Percentiles rank a stretch among this genome's conserved stretches.
These are phyloP conservation scores for Rhynchophorus ferrugineus DNA, from an alignment of 1,140 invertebrate species.

Conservation along the genomic window DNA sequence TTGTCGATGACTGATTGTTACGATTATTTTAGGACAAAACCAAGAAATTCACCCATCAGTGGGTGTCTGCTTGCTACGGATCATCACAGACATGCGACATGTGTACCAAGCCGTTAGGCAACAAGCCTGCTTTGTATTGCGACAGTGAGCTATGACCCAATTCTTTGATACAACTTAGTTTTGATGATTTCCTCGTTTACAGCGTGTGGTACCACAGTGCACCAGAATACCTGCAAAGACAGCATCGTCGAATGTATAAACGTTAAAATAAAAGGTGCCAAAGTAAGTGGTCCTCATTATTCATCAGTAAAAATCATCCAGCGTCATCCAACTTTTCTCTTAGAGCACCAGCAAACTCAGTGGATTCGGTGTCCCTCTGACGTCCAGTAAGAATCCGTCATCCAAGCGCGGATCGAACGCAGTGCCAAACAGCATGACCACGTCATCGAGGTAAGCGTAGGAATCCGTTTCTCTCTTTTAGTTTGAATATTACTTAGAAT, in stretches of 20 bases:
- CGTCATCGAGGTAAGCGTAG: slow-evolving; percentile 37
- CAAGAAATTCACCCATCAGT: slow-evolving; percentile 64
- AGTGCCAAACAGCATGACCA: slow-evolving; percentile 34
- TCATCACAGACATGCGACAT: slow-evolving; percentile 71
- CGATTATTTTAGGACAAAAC: slow-evolving; percentile 52
- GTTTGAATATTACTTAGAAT: no score
- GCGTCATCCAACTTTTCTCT: slow-evolving; percentile 13
- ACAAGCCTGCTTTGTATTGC: slow-evolving; percentile 61
- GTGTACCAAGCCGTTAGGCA: slow-evolving; percentile 70
- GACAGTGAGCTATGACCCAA: slow-evolving; percentile 44
- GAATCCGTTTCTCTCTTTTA: no score
- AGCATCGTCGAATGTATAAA: slow-evolving; percentile 73
- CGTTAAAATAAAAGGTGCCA: slow-evolving; percentile 58
- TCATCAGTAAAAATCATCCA: background rate
- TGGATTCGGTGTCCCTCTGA: slow-evolving; percentile 33
- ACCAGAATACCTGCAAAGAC: slow-evolving; percentile 80
- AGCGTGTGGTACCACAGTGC: slow-evolving; percentile 77
- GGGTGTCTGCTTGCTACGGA: slow-evolving; percentile 64
- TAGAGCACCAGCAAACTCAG: slow-evolving; percentile 38
- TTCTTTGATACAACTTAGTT: slow-evolving; percentile 2
- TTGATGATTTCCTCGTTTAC: slow-evolving; percentile 31
- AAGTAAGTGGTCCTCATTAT: slow-evolving; percentile 52
- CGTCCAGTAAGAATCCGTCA: slow-evolving; percentile 38
- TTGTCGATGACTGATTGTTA: slow-evolving; percentile 7
- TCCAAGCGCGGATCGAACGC: slow-evolving; percentile 41